Evolutionary conservation across 1,140 invertebrate genomes (phyloP).

Genomic region (Cydia fagiglandana): DNA sequence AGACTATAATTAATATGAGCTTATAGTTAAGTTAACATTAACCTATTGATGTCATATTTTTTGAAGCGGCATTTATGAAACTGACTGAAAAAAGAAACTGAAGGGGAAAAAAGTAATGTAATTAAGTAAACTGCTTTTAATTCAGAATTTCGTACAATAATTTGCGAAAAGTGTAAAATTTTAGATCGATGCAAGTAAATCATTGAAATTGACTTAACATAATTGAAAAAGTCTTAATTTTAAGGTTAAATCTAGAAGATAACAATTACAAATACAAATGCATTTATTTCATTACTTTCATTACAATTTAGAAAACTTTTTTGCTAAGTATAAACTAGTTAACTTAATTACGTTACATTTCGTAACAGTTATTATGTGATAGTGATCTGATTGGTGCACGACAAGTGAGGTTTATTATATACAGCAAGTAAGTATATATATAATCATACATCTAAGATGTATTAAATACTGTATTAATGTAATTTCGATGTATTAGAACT

Average conservation of each 20-base stretch:
- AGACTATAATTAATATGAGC: conserved; percentile 1
- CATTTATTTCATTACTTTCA: too few relatives aligned
- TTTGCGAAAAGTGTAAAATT: too few relatives aligned
- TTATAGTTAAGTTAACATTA: neutral
- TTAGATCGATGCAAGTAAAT: too few relatives aligned
- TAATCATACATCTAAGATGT: neutral
- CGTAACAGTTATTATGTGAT: neutral
- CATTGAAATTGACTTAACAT: too few relatives aligned
- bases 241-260: too few relatives aligned
- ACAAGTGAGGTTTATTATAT: neutral
- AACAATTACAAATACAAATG: too few relatives aligned
- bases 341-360: too few relatives aligned
- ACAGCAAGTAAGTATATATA: neutral
- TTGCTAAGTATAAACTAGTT: too few relatives aligned
- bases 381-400: neutral
- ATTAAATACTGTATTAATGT: neutral
- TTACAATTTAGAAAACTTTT: too few relatives aligned
- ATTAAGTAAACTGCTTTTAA: too few relatives aligned
- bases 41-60: neutral
- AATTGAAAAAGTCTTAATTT: too few relatives aligned
- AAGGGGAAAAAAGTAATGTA: neutral
- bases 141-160: too few relatives aligned
- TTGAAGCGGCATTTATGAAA: neutral
- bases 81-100: neutral
- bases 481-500: neutral